A percentile compares a stretch with the other conserved stretches of the same genome.
These are phyloP conservation scores for Cyprinodon diabolis DNA, from an alignment of 2,797 vertebrate genomes.

Conservation along the genomic window DNA sequence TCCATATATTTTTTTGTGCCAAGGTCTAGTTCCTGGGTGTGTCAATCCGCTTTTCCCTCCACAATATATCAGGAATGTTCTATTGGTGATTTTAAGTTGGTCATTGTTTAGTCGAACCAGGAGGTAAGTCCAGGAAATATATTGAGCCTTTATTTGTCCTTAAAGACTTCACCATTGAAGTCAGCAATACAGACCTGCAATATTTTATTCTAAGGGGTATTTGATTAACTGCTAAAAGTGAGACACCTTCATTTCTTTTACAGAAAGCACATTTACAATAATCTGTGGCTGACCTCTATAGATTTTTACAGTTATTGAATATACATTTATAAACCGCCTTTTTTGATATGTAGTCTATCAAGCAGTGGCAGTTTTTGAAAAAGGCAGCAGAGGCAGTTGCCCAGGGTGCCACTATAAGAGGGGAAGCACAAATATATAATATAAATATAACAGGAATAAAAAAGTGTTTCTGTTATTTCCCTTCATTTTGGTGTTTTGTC, in stretches of 20 bases:
- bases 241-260: background rate
- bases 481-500: background rate
- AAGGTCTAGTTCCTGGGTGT: background rate
- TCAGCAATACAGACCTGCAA: background rate
- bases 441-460: too few relatives aligned
- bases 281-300: background rate
- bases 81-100: background rate
- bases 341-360: background rate
- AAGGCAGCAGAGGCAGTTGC: background rate
- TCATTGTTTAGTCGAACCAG: background rate
- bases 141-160: background rate
- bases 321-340: background rate
- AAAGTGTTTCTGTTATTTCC: background rate
- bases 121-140: background rate
- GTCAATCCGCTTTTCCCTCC: background rate
- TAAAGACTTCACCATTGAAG: background rate
- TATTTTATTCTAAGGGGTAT: background rate
- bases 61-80: background rate
- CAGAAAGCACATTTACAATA: background rate
- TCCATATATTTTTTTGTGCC: background rate
- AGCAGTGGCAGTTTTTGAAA: too few relatives aligned
- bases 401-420: background rate
- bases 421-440: background rate
- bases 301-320: background rate
- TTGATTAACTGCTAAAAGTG: background rate